These are phyloP conservation scores for Porites lobata DNA, from an alignment of 92 coral and sea anemone species.

Conservation along the genomic window DNA sequence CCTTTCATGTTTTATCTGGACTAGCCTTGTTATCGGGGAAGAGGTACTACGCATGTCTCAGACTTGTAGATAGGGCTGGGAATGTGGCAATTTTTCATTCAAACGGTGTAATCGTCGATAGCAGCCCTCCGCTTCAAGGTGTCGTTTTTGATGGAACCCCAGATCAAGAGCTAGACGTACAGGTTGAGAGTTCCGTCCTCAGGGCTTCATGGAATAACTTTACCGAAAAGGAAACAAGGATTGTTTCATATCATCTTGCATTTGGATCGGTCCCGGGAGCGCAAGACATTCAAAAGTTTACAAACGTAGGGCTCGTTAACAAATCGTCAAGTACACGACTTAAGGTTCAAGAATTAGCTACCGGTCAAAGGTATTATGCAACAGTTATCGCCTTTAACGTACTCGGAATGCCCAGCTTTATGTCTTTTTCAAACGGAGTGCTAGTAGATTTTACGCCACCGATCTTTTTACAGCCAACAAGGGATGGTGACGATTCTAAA, in stretches of 20 bases:
- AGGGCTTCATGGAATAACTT: conserved; percentile 78
- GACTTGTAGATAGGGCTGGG: conserved; percentile 77
- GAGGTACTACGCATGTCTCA: conserved; percentile 71
- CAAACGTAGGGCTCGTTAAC: conserved; percentile 74
- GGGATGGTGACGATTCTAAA: conserved; percentile 53
- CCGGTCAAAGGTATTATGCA: conserved; percentile 80
- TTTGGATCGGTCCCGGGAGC: conserved; percentile 79
- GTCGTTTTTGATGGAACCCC: conserved; percentile 72
- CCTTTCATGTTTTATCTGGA: conserved; percentile 61
- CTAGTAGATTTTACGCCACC: conserved; percentile 85
- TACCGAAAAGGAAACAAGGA: conserved; percentile 75
- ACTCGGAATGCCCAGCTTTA: conserved; percentile 78
- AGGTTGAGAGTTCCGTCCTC: conserved; percentile 69
- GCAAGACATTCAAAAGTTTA: conserved; percentile 78
- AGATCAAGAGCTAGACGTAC: conserved; percentile 52
- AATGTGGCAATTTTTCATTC: conserved; percentile 76
- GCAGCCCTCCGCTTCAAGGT: conserved; percentile 79
- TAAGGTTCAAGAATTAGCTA: conserved; percentile 64
- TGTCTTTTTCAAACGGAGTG: conserved; percentile 80
- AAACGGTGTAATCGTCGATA: conserved; percentile 75
- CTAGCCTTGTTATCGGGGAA: conserved; percentile 75
- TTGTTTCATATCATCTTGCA: conserved; percentile 73
- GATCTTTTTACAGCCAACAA: conserved; percentile 49
- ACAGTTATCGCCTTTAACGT: conserved; percentile 76
- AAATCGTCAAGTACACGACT: conserved; percentile 80